Evolutionary conservation across 2,797 vertebrate species (phyloP), one percentile per base, ranked within the genome.

Genomic region (Momotus momota): DNA sequence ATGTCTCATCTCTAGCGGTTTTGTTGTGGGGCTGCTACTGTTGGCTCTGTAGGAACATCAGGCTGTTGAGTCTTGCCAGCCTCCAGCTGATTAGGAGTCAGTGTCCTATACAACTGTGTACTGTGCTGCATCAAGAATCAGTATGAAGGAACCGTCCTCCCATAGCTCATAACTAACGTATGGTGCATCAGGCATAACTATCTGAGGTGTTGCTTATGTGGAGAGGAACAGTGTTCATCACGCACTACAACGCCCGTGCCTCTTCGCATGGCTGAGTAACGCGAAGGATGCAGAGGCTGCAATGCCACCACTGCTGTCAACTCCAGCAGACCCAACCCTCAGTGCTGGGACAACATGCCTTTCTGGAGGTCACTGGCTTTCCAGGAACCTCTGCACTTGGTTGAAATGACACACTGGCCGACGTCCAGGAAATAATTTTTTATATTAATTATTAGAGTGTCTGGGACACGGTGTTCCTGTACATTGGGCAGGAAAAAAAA

Each of bases 221-320:
- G 19, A 2, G 25, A 54, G 61, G 33, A 46, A 3, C 33, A 10
- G 38, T 0, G 3, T 20, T 9, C 11, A 1, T 31, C 7, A 5
- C 1, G 1, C 19, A 7, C 10, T 1, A 29, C 33, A 8, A 8
- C 1, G n/a, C n/a, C 61, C 0, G 2, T n/a, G 46, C 21, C 15
- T 49, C 20, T 33, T 41, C 0, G 2, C 7, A 2, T 1, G 7
- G 43, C 3, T 5, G 45, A 58, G 21, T 29, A 9, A 25, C 2
- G 10, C 3, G 57, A 84, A 48, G 69, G 38, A 18, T 31, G 57
- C 7, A 17, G 58, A 48, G 22, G 65, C 19, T 38, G 19, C 48
- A 6, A 2, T 20, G 31, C 45, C 4, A 2, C 21, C 5, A 3
- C 12, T 21, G 31, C 25, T 25, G 25, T 15, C n/a, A 26, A 1